Evolutionary conservation across 2,888 invertebrate species (phyloP).

Genomic region (Ophraella communa): DNA sequence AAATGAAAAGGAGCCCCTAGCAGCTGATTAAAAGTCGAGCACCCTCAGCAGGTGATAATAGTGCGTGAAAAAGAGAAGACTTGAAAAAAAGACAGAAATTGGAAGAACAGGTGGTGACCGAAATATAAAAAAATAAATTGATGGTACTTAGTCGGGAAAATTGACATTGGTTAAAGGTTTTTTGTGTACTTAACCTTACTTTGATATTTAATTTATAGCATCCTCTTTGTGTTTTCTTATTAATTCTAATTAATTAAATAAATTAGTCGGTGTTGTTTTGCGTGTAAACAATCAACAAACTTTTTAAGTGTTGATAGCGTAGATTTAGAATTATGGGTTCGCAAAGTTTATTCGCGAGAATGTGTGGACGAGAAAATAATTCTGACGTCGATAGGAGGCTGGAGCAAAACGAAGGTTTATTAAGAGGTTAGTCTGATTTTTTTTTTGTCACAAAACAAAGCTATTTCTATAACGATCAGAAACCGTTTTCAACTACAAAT

Average conservation of each 20-base stretch:
- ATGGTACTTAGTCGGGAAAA: no score
- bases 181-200: not conserved
- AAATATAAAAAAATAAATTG: not conserved
- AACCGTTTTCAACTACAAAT: not conserved
- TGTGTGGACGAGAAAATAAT: slow-evolving; percentile 17
- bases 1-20: slow-evolving; percentile 7
- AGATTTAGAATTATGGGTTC: slow-evolving; percentile 32
- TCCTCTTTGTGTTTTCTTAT: no score
- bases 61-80: slow-evolving; percentile 17
- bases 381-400: slow-evolving; percentile 23
- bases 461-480: no score
- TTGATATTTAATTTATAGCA: no score
- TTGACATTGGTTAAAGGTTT: no score
- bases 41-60: slow-evolving; percentile 1
- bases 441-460: no score
- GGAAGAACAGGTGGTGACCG: not conserved
- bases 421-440: slow-evolving; percentile 48
- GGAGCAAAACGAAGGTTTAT: slow-evolving; percentile 48
- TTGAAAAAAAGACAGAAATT: not conserved
- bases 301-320: slow-evolving; percentile 6
- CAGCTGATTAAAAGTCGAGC: slow-evolving; percentile 1
- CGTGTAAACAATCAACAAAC: not conserved
- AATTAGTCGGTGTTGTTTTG: slow-evolving; percentile 11
- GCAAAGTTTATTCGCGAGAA: slow-evolving; percentile 29
- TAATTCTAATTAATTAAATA: no score